phyloP scores from a whole-genome alignment of 2,888 invertebrate species.

The Venusia cambrica region DNA sequence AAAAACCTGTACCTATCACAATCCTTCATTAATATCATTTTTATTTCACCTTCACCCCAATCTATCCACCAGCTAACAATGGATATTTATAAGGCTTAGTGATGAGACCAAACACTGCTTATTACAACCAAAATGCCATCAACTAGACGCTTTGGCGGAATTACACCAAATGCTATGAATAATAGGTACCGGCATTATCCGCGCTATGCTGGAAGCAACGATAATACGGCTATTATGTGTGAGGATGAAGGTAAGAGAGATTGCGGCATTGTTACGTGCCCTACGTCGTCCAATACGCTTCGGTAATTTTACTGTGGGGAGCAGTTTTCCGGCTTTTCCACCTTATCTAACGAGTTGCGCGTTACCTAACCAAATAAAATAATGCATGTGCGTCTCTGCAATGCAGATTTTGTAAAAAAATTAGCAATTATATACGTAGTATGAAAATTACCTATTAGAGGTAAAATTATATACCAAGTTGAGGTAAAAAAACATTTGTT shows the following conservation, averaged over 20 bases:
- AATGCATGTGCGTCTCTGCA: conserved; percentile 4
- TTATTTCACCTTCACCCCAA: conserved; percentile 1
- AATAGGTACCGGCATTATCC: conserved; percentile 4
- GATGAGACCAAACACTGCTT: conserved; percentile 1
- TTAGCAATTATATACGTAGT: background rate
- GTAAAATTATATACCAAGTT: no score
- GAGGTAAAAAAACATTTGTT: no score
- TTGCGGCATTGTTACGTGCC: conserved; percentile 5
- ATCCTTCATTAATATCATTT: no score
- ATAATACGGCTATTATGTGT: conserved; percentile 9
- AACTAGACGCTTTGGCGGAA: conserved; percentile 2
- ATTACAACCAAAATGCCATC: conserved; percentile 7
- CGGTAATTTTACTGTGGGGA: conserved; percentile 10
- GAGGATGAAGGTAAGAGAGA: conserved; percentile 4
- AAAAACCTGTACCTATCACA: no score
- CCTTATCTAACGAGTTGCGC: no score
- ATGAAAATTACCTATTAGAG: no score
- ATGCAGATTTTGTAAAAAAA: conserved; percentile 1
- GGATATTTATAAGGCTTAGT: conserved; percentile 10
- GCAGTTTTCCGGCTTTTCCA: conserved; percentile 3
- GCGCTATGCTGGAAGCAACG: conserved; percentile 1
- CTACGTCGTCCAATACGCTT: conserved; percentile 2
- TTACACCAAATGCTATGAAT: conserved; percentile 7
- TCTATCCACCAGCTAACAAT: conserved; percentile 5
- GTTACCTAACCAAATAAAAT: conserved; percentile 1